Conservation (phyloP, 1,140 invertebrate species). For the Plutomurus gul region DNA sequence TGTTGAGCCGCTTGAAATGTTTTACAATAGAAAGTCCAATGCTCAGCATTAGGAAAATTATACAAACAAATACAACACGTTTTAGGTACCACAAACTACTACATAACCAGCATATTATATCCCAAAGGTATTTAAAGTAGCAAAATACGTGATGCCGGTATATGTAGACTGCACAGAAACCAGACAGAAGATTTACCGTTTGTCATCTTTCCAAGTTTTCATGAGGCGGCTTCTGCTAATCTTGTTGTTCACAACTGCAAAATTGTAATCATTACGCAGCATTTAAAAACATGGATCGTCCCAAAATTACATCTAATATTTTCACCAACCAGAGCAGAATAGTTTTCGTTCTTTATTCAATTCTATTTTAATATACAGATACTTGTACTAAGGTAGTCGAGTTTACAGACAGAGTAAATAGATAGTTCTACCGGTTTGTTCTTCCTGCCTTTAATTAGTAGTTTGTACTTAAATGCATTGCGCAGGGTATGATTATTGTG, state of each 20-base stretch:
- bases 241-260: background rate
- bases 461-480: too few relatives aligned
- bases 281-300: too few relatives aligned
- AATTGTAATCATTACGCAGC: background rate
- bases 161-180: background rate
- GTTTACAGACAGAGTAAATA: too few relatives aligned
- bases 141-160: too few relatives aligned
- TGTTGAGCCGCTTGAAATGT: background rate
- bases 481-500: too few relatives aligned
- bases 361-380: background rate
- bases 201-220: conserved; percentile 5
- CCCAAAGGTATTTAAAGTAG: too few relatives aligned
- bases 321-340: background rate
- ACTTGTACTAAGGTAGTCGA: background rate
- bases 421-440: background rate
- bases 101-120: too few relatives aligned
- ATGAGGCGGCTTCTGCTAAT: background rate
- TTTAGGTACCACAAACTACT: too few relatives aligned
- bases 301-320: background rate
- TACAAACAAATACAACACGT: too few relatives aligned
- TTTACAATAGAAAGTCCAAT: conserved; percentile 27
- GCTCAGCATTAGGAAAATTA: too few relatives aligned
- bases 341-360: background rate
- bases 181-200: background rate
- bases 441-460: too few relatives aligned